phyloP scores from a whole-genome alignment of 2,113 vertebrate genomes.

The Ochotona curzoniae region DNA sequence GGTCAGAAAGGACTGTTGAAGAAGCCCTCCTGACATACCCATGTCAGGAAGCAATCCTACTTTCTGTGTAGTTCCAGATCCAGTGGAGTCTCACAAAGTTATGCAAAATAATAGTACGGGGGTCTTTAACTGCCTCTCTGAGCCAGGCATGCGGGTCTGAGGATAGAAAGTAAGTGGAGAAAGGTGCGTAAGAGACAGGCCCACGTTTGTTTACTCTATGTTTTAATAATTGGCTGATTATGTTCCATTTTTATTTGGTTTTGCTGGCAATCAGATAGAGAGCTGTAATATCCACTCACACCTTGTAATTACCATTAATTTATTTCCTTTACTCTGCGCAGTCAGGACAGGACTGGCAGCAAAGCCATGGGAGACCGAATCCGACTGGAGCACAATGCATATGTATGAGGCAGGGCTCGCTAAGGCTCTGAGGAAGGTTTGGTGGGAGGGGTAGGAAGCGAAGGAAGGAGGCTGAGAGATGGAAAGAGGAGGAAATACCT shows the following conservation, averaged over 20 bases:
- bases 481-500: constrained; percentile 80
- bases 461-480: constrained; percentile 56
- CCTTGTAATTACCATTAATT: constrained; percentile 87
- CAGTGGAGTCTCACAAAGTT: not conserved
- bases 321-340: constrained; percentile 69
- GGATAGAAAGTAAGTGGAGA: constrained; percentile 17
- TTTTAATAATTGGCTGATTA: constrained; percentile 86
- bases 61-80: not conserved
- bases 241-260: constrained; percentile 85
- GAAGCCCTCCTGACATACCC: not conserved
- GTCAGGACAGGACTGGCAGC: constrained; percentile 80
- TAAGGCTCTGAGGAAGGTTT: constrained; percentile 7
- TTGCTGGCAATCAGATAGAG: constrained; percentile 83
- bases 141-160: not conserved
- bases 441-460: not conserved
- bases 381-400: constrained; percentile 30
- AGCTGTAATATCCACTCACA: constrained; percentile 81
- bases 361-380: constrained; percentile 61
- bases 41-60: accelerated
- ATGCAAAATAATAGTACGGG: not conserved
- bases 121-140: not conserved
- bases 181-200: not conserved
- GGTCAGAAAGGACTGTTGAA: not conserved
- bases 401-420: constrained; percentile 64
- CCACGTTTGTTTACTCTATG: constrained; percentile 78